Percentiles rank a stretch among this genome's conserved stretches.
These are phyloP conservation scores for Tortricodes alternella DNA, from an alignment of 2,888 invertebrate species.

Conservation along the genomic window DNA sequence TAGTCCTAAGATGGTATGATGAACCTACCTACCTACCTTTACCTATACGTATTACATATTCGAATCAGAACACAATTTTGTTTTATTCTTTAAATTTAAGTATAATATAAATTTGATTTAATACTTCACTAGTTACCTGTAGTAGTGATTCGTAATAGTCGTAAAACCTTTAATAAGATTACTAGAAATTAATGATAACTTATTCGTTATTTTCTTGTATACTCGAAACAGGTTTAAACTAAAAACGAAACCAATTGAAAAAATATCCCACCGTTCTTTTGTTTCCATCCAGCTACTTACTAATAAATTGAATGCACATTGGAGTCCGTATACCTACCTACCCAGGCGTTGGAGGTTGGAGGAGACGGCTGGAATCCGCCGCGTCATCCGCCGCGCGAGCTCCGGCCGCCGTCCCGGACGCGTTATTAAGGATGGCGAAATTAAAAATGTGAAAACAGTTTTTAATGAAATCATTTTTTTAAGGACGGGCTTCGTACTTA, in stretches of 20 bases:
- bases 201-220: not conserved
- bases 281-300: conserved; percentile 27
- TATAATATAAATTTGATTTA: no score
- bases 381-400: conserved; percentile 30
- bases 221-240: not conserved
- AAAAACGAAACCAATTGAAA: not conserved
- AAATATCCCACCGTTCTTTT: conserved; percentile 9
- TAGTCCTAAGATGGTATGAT: no score
- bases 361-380: conserved; percentile 37
- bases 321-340: conserved; percentile 7
- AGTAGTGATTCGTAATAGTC: no score
- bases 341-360: no score
- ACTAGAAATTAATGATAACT: no score
- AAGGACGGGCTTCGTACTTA: not conserved
- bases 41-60: no score
- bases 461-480: conserved; percentile 8
- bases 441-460: conserved; percentile 25
- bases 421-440: conserved; percentile 27
- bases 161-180: no score
- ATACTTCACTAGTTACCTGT: no score
- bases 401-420: conserved; percentile 3
- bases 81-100: no score
- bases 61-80: no score
- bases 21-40: no score
- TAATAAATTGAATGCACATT: conserved; percentile 20